Evolutionary conservation across 2,888 invertebrate genomes (phyloP).

Genomic region (Archaeoteleia sp.): DNA sequence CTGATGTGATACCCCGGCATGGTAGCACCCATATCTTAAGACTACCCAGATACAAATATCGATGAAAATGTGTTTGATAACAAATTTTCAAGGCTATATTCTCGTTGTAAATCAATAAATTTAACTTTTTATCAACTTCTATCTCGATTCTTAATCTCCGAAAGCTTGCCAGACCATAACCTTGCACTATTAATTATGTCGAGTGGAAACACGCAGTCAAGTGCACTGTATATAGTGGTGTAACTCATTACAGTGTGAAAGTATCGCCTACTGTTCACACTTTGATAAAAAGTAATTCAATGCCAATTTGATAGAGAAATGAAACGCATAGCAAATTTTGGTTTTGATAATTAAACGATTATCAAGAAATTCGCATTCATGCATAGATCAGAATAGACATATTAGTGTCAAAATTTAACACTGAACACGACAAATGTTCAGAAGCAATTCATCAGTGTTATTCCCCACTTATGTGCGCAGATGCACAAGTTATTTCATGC

Average conservation of each 20-base stretch:
- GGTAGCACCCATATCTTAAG: too few relatives aligned
- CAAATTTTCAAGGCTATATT: neutral
- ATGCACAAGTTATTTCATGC: slow-evolving; percentile 10
- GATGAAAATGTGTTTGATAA: neutral
- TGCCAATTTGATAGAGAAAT: too few relatives aligned
- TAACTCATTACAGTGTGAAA: neutral
- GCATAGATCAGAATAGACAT: too few relatives aligned
- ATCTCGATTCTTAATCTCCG: too few relatives aligned
- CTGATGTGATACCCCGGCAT: too few relatives aligned
- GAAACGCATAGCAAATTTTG: too few relatives aligned
- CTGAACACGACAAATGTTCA: neutral
- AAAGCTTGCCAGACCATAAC: slow-evolving; percentile 3
- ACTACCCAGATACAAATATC: too few relatives aligned
- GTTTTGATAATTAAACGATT: too few relatives aligned
- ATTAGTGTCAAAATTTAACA: too few relatives aligned
- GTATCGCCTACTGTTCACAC: neutral
- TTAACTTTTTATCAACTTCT: slow-evolving; percentile 6
- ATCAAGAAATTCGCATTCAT: too few relatives aligned
- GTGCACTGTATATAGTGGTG: neutral
- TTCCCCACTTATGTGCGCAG: slow-evolving; percentile 3
- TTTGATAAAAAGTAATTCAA: too few relatives aligned
- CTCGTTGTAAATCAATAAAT: neutral
- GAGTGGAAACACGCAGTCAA: slow-evolving; percentile 3
- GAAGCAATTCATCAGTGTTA: slow-evolving; percentile 5
- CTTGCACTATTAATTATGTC: slow-evolving; percentile 1